phyloP scores from a whole-genome alignment of 2,113 vertebrate genomes.

The Mormyrus lacerda region DNA sequence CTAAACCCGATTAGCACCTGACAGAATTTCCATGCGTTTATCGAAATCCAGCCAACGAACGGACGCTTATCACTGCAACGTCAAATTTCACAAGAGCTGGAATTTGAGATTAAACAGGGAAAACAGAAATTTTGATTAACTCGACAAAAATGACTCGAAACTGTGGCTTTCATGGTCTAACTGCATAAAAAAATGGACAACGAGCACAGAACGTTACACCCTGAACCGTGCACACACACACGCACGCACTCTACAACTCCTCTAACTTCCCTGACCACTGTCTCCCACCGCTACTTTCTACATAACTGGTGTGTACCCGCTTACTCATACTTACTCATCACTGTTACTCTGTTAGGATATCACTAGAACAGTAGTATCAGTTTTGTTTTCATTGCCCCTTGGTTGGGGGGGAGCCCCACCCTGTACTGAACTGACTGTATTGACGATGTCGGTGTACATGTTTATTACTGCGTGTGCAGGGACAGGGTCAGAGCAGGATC shows the following conservation, averaged over 20 bases:
- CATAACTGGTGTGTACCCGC: background rate
- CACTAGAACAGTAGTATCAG: background rate
- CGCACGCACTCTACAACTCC: background rate
- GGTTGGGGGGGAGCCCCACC: background rate
- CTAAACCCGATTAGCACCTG: constrained; percentile 72
- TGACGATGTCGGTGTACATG: background rate
- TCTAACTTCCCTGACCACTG: background rate
- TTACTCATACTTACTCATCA: background rate
- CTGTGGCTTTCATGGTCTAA: constrained; percentile 40
- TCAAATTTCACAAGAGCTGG: constrained; percentile 66
- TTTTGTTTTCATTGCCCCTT: background rate
- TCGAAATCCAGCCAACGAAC: constrained; percentile 60
- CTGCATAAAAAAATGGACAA: constrained; percentile 17
- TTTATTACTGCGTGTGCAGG: background rate
- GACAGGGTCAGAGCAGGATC: background rate
- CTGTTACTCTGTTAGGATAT: background rate
- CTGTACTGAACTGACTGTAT: background rate
- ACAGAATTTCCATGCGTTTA: constrained; percentile 73
- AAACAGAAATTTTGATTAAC: constrained; percentile 61
- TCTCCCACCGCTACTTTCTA: background rate
- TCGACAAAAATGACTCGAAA: constrained; percentile 57
- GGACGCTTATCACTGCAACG: constrained; percentile 59
- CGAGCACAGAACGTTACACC: constrained; percentile 33
- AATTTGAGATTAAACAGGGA: constrained; percentile 62
- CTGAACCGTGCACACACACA: background rate